phyloP scores from a whole-genome alignment of 1,140 invertebrate genomes.

The Diabrotica undecimpunctata region DNA sequence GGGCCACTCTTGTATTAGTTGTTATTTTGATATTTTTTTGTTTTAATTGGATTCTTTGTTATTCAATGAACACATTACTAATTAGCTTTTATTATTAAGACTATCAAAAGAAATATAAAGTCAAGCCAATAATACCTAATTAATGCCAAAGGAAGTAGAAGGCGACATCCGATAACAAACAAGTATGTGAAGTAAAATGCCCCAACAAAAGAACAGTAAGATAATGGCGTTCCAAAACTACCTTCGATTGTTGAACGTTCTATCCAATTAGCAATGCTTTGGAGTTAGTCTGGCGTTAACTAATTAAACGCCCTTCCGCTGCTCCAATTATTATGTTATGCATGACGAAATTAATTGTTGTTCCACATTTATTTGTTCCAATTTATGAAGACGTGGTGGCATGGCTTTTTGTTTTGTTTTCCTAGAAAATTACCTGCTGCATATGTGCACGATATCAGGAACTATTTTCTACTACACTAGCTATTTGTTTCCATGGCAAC shows the following conservation, averaged over 20 bases:
- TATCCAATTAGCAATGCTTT: neutral
- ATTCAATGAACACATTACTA: too few relatives aligned
- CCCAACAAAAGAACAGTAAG: neutral
- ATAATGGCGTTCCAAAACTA: neutral
- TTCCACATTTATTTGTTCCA: neutral
- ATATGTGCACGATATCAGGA: too few relatives aligned
- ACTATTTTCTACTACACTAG: too few relatives aligned
- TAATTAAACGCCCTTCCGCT: neutral
- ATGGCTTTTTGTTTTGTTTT: neutral
- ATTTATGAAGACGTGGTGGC: neutral
- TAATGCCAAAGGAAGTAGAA: neutral
- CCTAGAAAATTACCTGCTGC: too few relatives aligned
- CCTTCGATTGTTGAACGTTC: neutral
- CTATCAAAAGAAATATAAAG: neutral
- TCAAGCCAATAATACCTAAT: neutral
- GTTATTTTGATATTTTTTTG: too few relatives aligned
- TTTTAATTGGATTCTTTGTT: too few relatives aligned
- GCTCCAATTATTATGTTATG: conserved; percentile 1
- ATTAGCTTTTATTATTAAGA: too few relatives aligned
- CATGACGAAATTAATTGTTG: neutral
- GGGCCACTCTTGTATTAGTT: too few relatives aligned
- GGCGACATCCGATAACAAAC: neutral
- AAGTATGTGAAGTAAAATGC: neutral
- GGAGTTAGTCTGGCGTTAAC: neutral
- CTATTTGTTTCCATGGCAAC: too few relatives aligned